Conservation (phyloP, 2,888 invertebrate species). For the Spodoptera exigua region DNA sequence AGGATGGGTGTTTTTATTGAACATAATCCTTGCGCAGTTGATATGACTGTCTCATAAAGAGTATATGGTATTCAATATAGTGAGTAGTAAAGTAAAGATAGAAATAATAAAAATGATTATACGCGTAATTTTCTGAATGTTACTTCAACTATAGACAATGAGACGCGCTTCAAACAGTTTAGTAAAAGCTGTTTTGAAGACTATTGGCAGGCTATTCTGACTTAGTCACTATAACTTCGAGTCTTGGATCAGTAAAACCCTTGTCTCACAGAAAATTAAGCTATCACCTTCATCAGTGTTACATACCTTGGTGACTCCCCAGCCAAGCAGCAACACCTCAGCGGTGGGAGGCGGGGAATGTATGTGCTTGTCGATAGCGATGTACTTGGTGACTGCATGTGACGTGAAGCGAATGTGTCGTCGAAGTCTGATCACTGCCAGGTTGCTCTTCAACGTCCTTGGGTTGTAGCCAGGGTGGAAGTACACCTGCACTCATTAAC, state of each 20-base stretch:
- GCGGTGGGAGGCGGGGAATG: conserved; percentile 67
- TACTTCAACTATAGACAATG: no score
- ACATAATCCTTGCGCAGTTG: not conserved
- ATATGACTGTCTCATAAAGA: no score
- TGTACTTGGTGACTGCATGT: conserved; percentile 74
- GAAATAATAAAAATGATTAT: no score
- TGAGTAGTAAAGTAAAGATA: no score
- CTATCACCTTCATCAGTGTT: no score
- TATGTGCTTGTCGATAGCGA: conserved; percentile 66
- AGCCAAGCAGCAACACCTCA: conserved; percentile 78
- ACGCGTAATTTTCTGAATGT: no score
- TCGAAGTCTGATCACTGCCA: conserved; percentile 77
- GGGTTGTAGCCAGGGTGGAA: conserved; percentile 83
- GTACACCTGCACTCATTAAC: conserved; percentile 80
- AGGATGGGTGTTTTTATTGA: conserved; percentile 8
- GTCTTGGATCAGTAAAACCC: no score
- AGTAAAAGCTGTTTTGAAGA: no score
- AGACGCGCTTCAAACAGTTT: not conserved
- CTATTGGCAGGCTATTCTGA: no score
- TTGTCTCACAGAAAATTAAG: no score
- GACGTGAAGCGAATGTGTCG: conserved; percentile 70
- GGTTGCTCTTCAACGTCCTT: conserved; percentile 73
- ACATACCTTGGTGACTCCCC: conserved; percentile 82
- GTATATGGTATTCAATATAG: not conserved
- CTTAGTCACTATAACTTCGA: no score